Evolutionary conservation across 2,113 vertebrate species (phyloP).

Genomic region (Phoxinus phoxinus): DNA sequence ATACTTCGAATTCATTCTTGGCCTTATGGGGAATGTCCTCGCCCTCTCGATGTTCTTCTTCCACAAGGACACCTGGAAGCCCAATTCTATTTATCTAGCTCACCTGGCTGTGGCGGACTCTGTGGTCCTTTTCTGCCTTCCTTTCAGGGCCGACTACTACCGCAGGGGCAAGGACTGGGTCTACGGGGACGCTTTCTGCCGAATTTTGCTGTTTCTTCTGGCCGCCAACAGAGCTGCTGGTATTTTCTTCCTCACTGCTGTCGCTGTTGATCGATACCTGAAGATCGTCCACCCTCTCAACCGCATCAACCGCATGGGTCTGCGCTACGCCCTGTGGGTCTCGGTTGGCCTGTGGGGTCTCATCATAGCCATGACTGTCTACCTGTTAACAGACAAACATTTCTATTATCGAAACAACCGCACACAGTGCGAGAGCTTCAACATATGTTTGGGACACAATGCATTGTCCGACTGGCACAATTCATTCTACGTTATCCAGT

Average conservation of each 20-base stretch:
- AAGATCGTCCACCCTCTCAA: conserved; percentile 76
- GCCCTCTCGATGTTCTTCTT: conserved; percentile 78
- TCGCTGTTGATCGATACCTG: conserved; percentile 78
- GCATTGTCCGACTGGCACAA: conserved; percentile 77
- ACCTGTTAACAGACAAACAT: conserved; percentile 70
- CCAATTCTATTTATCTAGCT: conserved; percentile 76
- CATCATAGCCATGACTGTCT: conserved; percentile 71
- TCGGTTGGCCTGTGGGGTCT: conserved; percentile 72
- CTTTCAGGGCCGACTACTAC: conserved; percentile 81
- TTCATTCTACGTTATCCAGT: conserved; percentile 74
- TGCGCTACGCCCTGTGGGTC: conserved; percentile 70
- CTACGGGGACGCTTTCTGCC: conserved; percentile 72
- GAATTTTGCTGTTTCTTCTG: conserved; percentile 76
- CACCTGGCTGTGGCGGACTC: conserved; percentile 79
- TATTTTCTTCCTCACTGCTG: conserved; percentile 80
- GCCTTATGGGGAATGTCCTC: conserved; percentile 73
- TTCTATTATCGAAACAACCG: conserved; percentile 66
- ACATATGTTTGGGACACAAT: conserved; percentile 73
- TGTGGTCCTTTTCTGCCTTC: conserved; percentile 76
- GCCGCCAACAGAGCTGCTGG: conserved; percentile 74
- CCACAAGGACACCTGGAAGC: conserved; percentile 77
- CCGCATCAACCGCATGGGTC: conserved; percentile 69
- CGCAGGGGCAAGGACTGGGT: conserved; percentile 75
- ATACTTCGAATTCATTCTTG: conserved; percentile 75
- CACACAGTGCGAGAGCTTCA: conserved; percentile 81